Conservation (phyloP, 2,113 vertebrate species). For the Rhinogobius similis region DNA sequence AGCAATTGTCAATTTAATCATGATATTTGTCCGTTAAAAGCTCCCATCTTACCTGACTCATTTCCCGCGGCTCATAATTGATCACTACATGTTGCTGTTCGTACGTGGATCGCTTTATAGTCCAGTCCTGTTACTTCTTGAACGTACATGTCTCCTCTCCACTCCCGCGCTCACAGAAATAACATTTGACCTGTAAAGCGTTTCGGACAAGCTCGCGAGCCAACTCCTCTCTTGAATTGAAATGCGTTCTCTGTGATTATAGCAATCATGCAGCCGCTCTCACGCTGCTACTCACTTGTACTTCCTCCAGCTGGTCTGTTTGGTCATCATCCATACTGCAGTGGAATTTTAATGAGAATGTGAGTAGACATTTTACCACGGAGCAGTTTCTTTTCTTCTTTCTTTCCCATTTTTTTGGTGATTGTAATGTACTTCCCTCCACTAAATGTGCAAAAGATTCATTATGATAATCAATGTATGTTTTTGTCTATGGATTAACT, state of each 20-base stretch:
- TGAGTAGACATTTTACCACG: slow-evolving; percentile 6
- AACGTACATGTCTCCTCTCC: slow-evolving; percentile 28
- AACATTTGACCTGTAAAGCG: slow-evolving; percentile 36
- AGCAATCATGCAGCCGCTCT: slow-evolving; percentile 40
- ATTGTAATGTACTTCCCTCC: no score
- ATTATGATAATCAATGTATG: no score
- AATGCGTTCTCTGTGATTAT: slow-evolving; percentile 53
- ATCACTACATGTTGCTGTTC: slow-evolving; percentile 32
- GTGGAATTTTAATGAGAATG: slow-evolving; percentile 22
- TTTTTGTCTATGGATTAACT: no score
- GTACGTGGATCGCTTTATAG: slow-evolving; percentile 1
- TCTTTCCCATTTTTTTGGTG: no score
- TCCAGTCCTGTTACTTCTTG: slow-evolving; percentile 17
- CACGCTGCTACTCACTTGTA: slow-evolving; percentile 10
- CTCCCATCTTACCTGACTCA: no score
- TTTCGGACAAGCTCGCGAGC: slow-evolving; percentile 41
- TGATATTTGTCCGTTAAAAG: no score
- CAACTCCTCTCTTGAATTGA: slow-evolving; percentile 43
- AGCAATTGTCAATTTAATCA: no score
- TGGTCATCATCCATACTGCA: slow-evolving; percentile 29
- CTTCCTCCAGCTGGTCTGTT: slow-evolving; percentile 50
- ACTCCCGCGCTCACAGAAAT: slow-evolving; percentile 24
- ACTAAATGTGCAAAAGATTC: no score
- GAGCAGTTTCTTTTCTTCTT: no score
- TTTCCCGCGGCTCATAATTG: slow-evolving; percentile 34